Evolutionary conservation across 2,797 vertebrate genomes (phyloP).

Genomic region (Cetoscarus ocellatus): DNA sequence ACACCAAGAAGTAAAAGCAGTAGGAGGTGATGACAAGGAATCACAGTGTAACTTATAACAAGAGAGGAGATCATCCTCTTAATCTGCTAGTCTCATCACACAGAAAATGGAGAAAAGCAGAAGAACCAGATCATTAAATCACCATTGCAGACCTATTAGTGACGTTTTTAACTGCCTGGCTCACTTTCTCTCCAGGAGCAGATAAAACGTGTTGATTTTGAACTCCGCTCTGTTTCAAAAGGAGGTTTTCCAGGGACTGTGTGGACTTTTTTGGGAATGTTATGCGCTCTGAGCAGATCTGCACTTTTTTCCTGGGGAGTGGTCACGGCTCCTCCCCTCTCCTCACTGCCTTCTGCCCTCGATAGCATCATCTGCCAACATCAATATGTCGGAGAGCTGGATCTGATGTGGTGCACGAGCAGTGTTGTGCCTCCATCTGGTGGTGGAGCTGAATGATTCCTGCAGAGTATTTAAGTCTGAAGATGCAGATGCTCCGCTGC

Average conservation of each 20-base stretch:
- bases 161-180: conserved; percentile 16
- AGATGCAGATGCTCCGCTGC: conserved; percentile 23
- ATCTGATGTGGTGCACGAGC: background rate
- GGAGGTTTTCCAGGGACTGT: conserved; percentile 32
- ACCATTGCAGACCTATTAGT: conserved; percentile 34
- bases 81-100: too few relatives aligned
- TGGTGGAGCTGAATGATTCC: conserved; percentile 36
- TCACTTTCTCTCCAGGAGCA: conserved; percentile 21
- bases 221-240: conserved; percentile 42
- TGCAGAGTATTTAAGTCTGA: background rate
- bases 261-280: conserved; percentile 75
- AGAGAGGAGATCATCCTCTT: too few relatives aligned
- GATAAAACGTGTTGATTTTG: conserved; percentile 52
- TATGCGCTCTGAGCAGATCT: conserved; percentile 58
- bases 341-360: conserved; percentile 37
- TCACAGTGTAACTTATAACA: too few relatives aligned
- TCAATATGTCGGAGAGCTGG: conserved; percentile 36
- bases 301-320: conserved; percentile 67
- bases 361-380: conserved; percentile 56
- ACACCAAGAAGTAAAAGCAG: too few relatives aligned
- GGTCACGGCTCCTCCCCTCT: conserved; percentile 61
- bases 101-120: too few relatives aligned
- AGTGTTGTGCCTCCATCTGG: conserved; percentile 61
- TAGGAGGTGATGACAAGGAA: too few relatives aligned
- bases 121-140: too few relatives aligned